Percentiles rank a stretch among this genome's conserved stretches.
Conservation (phyloP, 2,888 invertebrate species). For the Baronia brevicornis region DNA sequence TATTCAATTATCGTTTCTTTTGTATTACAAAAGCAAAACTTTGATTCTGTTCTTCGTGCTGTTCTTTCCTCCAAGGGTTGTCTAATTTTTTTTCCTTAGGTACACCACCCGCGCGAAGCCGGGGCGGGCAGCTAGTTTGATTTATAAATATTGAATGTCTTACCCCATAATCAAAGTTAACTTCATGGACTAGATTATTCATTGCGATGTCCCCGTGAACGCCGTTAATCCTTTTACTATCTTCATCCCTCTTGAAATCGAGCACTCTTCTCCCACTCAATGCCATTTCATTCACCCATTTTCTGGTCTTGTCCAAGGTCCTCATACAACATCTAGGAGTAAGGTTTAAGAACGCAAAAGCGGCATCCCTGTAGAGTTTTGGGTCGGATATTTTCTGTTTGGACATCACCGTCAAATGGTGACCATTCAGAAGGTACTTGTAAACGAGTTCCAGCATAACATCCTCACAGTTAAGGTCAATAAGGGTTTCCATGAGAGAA, state of each 20-base stretch:
- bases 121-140: background rate
- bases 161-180: slow-evolving; percentile 63
- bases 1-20: no score
- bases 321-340: slow-evolving; percentile 79
- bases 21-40: no score
- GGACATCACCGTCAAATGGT: slow-evolving; percentile 46
- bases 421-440: slow-evolving; percentile 80
- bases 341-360: slow-evolving; percentile 48
- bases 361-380: slow-evolving; percentile 55
- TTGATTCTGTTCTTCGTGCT: no score
- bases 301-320: slow-evolving; percentile 46
- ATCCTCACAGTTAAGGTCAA: slow-evolving; percentile 96
- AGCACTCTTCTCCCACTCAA: slow-evolving; percentile 46
- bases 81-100: no score
- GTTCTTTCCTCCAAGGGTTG: no score
- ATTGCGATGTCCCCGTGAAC: slow-evolving; percentile 56
- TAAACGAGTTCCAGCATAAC: slow-evolving; percentile 94
- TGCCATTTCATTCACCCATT: slow-evolving; percentile 58
- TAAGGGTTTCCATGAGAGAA: slow-evolving; percentile 91
- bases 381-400: slow-evolving; percentile 48
- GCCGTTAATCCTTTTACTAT: slow-evolving; percentile 44
- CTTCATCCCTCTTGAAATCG: slow-evolving; percentile 44
- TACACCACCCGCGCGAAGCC: no score
- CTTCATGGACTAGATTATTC: slow-evolving; percentile 57
- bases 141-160: slow-evolving; percentile 24